A percentile compares a stretch with the other conserved stretches of the same genome.
Conservation (phyloP, 2,113 vertebrate genomes). For the Cynoglossus semilaevis region DNA sequence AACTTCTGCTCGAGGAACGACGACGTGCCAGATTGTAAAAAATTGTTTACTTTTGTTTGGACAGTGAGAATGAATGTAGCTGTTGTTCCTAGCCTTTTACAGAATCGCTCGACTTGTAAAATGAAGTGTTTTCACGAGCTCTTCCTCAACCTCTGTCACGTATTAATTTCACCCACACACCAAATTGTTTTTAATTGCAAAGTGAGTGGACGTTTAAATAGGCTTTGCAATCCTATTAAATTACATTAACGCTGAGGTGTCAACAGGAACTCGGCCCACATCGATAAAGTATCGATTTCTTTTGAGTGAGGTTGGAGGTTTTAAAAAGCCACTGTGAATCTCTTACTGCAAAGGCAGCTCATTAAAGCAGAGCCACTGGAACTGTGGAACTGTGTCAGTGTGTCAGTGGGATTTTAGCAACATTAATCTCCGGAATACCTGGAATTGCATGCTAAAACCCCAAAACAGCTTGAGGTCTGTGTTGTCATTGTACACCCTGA, state of each 20-base stretch:
- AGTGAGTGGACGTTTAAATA: conserved; percentile 34
- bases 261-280: conserved; percentile 22
- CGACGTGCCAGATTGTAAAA: conserved; percentile 39
- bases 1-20: conserved; percentile 55
- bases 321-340: conserved; percentile 34
- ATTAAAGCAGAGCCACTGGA: conserved; percentile 41
- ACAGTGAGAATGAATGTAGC: neutral
- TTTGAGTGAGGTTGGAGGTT: conserved; percentile 22
- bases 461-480: neutral
- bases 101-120: too few species aligned
- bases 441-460: neutral
- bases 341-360: conserved; percentile 52
- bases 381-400: conserved; percentile 60
- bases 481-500: neutral
- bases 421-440: conserved; percentile 5
- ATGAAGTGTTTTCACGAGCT: neutral
- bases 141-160: conserved; percentile 13
- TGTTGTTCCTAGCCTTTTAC: conserved; percentile 1
- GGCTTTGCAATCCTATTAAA: conserved; percentile 61
- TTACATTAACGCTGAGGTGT: conserved; percentile 45
- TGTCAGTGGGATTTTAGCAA: conserved; percentile 42
- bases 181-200: conserved; percentile 30
- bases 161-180: conserved; percentile 43
- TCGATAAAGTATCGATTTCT: conserved; percentile 53
- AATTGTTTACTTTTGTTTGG: neutral